phyloP scores from a whole-genome alignment of 2,797 vertebrate genomes.

The Myotis myotis region DNA sequence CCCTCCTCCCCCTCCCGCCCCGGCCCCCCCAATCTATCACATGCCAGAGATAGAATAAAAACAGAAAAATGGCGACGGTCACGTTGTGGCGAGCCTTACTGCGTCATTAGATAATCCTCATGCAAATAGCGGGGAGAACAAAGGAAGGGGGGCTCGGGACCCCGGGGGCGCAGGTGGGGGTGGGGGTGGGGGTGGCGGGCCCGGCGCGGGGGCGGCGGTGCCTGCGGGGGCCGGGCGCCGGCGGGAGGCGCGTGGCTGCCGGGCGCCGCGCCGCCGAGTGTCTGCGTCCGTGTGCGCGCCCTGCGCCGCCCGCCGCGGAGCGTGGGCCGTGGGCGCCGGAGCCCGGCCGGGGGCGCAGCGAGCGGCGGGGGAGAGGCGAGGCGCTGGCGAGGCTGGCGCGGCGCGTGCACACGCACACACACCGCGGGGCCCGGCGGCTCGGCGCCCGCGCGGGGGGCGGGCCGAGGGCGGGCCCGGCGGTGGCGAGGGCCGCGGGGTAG shows the following conservation, averaged over 20 bases:
- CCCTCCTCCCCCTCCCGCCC: slow-evolving; percentile 41
- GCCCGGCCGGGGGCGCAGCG: not conserved
- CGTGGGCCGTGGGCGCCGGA: not conserved
- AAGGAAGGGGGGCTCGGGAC: slow-evolving; percentile 63
- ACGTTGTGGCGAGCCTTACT: slow-evolving; percentile 93
- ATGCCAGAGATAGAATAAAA: slow-evolving; percentile 96
- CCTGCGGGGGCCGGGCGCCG: not conserved
- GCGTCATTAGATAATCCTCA: slow-evolving; percentile 94
- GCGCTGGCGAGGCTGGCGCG: not conserved
- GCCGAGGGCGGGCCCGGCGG: slow-evolving; percentile 23
- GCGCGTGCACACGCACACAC: slow-evolving; percentile 53
- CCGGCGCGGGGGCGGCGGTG: not conserved
- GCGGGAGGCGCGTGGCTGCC: not conserved
- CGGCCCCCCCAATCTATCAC: slow-evolving; percentile 87
- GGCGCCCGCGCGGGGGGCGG: slow-evolving; percentile 37
- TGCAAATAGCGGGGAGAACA: slow-evolving; percentile 86
- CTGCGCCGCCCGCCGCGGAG: not conserved
- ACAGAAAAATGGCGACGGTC: slow-evolving; percentile 98
- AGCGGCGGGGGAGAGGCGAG: not conserved
- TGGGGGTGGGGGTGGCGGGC: slow-evolving; percentile 48
- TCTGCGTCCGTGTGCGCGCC: not conserved
- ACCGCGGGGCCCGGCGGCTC: not conserved
- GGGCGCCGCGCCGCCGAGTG: not conserved
- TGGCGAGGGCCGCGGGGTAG: not conserved
- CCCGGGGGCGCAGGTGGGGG: slow-evolving; percentile 63